Base-by-base conservation (phyloP, 2,888 invertebrate species). In the Netelia inedita region DNA sequence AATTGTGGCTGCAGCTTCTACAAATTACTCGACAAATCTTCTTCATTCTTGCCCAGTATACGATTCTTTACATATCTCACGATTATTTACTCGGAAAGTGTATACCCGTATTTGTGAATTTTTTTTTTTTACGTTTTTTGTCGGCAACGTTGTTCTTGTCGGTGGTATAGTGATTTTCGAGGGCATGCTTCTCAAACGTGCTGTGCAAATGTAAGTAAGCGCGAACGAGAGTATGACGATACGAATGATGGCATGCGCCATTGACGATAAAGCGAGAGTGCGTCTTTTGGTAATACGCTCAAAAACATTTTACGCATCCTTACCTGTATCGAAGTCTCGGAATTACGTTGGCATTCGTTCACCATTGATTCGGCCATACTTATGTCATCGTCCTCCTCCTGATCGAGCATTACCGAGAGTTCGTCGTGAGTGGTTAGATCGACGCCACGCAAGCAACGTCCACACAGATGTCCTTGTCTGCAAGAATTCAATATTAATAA, bases 391-490 rank as follows among this genome's bases (percentile, higher is more conserved):
- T 96, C 97, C 83, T 96, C 96, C 88, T 97, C 97, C 41, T 96
- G 96, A 82, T 96, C 96, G 74, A 96, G 94, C 91, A 96, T 95
- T 23, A 96, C 95, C 2, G 96, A 95, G 92, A 96, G 95, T 88
- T 96, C 95, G 87, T 96, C 96, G 73, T 94, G 94, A 0, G 94
- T 93, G 75, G 90, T 93, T 68, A 94, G 94, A 80, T 95, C 95
- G 76, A 96, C 95, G 66, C 95, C 96, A 83, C 97, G 95, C 74
- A 97, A 94, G 93, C 98, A 98, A 90, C 97, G 95, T 89, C 96
- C 96, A 94, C 98, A 98, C 90, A 97, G 95, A 91, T 97, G 97
- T 11, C 97, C 97, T 95, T 97, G 97, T 91, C 97, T 97, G 94
- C 3, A 92, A 92, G 87, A 35, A 35, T 35, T 35, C 35, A 35